Evolutionary conservation across 53 echinoderm and acorn worm genomes (phyloP), one percentile per base, ranked within the genome.

Genomic region (Holothuria scabra): DNA sequence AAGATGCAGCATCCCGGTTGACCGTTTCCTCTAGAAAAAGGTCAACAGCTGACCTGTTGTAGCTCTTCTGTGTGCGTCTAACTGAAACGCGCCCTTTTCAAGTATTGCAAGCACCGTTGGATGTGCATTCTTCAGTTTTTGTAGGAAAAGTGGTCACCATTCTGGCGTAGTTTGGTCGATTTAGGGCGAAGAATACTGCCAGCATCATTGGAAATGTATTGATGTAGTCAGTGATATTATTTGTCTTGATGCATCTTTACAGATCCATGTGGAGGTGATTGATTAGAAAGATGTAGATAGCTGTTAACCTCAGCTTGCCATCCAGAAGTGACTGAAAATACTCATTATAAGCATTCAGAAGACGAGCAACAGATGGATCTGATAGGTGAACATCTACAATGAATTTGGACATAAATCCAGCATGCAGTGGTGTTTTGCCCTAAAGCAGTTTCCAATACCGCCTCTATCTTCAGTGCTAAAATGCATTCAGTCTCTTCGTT

Each of bases 121-220:
- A n/a, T n/a, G n/a, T n/a, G n/a, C n/a, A n/a, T n/a, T n/a, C n/a
- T n/a, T 86, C 83, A 83, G 1, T 24, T 46, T 26, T 44, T 89
- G 66, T 2, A 81, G 66, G 63, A 74, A 90, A 10, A 93, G 82
- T 18, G 61, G 87, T 25, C 93, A 90, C 93, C 93, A 93, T n/a
- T 75, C 90, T 85, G 1, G 93, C 87, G 46, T 90, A 93, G 68
- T 93, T 93, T 33, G 90, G 88, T 31, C 87, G 84, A 60, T 92
- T 89, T 19, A 92, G 85, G 20, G 84, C 84, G 41, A 92, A 92
- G 85, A 79, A 92, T 30, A 75, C n/a, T n/a, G n/a, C n/a, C n/a
- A n/a, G n/a, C n/a, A n/a, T n/a, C n/a, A n/a, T n/a, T 84, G 87
- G 86, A 46, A 92, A 78, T 8, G 89, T 23, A 16, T 37, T 20